Conservation (phyloP, 2,888 invertebrate genomes). For the Sceliomorpha sp. region DNA sequence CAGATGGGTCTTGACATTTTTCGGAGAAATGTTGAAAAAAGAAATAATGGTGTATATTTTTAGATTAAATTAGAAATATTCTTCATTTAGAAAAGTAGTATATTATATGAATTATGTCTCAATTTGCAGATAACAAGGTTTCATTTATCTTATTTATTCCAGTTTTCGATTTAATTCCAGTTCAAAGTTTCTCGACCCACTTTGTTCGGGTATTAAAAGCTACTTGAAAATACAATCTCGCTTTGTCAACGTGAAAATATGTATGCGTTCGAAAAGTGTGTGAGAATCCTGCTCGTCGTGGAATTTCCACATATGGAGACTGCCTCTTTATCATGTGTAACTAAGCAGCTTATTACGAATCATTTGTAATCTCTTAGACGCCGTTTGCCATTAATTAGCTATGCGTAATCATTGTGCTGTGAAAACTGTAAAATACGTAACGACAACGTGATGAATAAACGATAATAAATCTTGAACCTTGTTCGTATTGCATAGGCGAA, state of each 20-base stretch:
- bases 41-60: too few relatives aligned
- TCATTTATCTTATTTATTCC: too few relatives aligned
- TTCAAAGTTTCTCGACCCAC: not conserved
- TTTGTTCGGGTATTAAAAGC: too few relatives aligned
- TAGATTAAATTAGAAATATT: too few relatives aligned
- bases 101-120: too few relatives aligned
- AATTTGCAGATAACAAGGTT: too few relatives aligned
- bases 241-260: conserved; percentile 24
- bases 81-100: too few relatives aligned
- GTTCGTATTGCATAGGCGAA: too few relatives aligned
- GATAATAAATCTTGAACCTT: too few relatives aligned
- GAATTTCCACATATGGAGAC: not conserved
- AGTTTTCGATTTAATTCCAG: conserved; percentile 7
- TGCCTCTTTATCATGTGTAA: not conserved
- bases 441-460: conserved; percentile 21
- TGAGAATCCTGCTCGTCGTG: not conserved
- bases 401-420: conserved; percentile 23
- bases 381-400: conserved; percentile 22
- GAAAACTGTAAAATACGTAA: conserved; percentile 19
- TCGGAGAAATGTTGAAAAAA: too few relatives aligned
- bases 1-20: too few relatives aligned
- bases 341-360: conserved; percentile 14
- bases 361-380: conserved; percentile 13
- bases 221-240: not conserved
- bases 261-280: conserved; percentile 13